Percentiles rank a stretch among this genome's conserved stretches.
These are phyloP conservation scores for Porites cylindrica DNA, from an alignment of 92 coral and sea anemone genomes.

Conservation along the genomic window DNA sequence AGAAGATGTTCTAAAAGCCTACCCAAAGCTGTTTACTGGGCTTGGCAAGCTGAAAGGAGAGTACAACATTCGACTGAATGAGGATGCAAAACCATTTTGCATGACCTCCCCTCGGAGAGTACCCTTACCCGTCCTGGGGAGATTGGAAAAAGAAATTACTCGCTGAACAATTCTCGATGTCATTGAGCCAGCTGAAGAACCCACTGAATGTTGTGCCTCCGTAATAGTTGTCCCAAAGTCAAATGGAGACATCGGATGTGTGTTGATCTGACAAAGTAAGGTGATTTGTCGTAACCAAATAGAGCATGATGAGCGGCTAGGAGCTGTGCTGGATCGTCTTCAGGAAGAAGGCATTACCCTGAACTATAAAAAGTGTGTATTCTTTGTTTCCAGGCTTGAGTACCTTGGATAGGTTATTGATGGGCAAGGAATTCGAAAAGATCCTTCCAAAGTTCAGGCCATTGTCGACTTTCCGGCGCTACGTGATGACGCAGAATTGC, in stretches of 20 bases:
- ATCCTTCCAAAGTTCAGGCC: constrained; percentile 46
- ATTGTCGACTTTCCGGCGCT: constrained; percentile 32
- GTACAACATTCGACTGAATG: constrained; percentile 49
- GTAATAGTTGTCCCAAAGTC: constrained; percentile 66
- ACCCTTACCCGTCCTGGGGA: constrained; percentile 46
- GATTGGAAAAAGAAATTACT: constrained; percentile 41
- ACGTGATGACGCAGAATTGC: constrained; percentile 40
- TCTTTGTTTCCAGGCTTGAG: constrained; percentile 33
- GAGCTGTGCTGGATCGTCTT: constrained; percentile 43
- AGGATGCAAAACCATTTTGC: constrained; percentile 50
- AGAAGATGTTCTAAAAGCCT: constrained; percentile 39
- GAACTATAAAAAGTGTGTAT: constrained; percentile 45
- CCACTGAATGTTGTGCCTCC: constrained; percentile 61
- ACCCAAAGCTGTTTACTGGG: constrained; percentile 64
- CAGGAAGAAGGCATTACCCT: constrained; percentile 43
- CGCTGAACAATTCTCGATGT: constrained; percentile 39
- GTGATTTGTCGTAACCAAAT: constrained; percentile 56
- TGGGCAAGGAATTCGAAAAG: constrained; percentile 51
- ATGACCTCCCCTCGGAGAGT: constrained; percentile 50
- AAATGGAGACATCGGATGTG: constrained; percentile 48
- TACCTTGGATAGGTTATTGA: constrained; percentile 56
- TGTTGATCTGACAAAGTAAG: constrained; percentile 53
- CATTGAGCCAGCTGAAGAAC: constrained; percentile 52
- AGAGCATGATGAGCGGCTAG: constrained; percentile 46
- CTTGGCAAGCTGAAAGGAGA: constrained; percentile 52